These are phyloP conservation scores for Athripsodes cinereus DNA, from an alignment of 2,888 invertebrate species.

Conservation along the genomic window DNA sequence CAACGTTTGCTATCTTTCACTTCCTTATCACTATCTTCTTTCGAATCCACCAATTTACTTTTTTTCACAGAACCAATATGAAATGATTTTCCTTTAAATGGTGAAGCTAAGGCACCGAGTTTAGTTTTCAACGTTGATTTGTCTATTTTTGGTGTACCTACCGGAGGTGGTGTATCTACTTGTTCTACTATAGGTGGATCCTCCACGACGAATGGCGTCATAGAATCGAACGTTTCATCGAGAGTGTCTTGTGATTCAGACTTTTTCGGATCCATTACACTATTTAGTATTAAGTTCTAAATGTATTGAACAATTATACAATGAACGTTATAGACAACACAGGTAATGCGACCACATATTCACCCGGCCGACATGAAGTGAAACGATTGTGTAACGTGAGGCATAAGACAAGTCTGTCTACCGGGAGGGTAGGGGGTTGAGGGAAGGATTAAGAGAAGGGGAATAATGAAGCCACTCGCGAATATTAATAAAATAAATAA, in stretches of 20 bases:
- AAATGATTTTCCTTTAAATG: conserved; percentile 51
- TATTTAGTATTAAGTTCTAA: not conserved
- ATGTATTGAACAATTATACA: not conserved
- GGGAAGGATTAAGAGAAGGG: conserved; percentile 5
- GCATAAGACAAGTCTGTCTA: not conserved
- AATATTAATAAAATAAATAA: too few relatives aligned
- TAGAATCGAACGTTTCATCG: conserved; percentile 22
- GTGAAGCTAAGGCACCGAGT: conserved; percentile 45
- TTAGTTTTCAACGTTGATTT: conserved; percentile 47
- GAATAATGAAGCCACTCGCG: not conserved
- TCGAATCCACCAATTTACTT: conserved; percentile 33
- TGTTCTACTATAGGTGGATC: conserved; percentile 18
- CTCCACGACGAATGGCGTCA: conserved; percentile 16
- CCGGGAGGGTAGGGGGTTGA: conserved; percentile 1
- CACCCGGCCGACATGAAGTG: conserved; percentile 11
- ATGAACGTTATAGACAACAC: not conserved
- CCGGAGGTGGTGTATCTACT: conserved; percentile 30
- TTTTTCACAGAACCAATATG: conserved; percentile 47
- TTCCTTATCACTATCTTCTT: conserved; percentile 45
- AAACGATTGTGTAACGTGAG: conserved; percentile 15
- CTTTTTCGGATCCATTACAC: conserved; percentile 1
- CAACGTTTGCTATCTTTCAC: conserved; percentile 48
- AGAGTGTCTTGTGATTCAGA: conserved; percentile 18
- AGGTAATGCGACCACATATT: conserved; percentile 9
- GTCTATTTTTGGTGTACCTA: conserved; percentile 30